Evolutionary conservation across 1,140 invertebrate species (phyloP), one percentile per base, ranked within the genome.

Genomic region (Caerostris darwini): DNA sequence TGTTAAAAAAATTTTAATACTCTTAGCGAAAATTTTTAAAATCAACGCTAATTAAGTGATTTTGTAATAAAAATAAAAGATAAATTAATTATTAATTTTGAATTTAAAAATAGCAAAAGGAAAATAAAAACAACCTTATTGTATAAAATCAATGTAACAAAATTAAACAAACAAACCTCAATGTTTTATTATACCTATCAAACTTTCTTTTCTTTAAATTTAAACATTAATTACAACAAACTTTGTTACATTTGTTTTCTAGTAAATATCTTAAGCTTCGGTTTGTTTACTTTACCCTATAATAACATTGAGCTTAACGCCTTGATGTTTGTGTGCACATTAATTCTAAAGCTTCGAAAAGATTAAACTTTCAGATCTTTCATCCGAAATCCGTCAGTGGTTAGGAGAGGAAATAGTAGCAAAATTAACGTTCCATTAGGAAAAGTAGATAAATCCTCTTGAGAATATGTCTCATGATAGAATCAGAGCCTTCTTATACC

Each of bases 371-470:
- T 53, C 50, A 77, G 34, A 34, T 3, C 14, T 77, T 77, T 12
- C 71, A 77, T 53, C 71, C 34, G 71, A 34, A 77, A 77, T 50
- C 34, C 71, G 12, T 77, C 34, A 77, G 50, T 12, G 71, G 71
- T 77, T 77, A 77, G 71, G 71, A 77, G 71, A 69, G 67, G 19
- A 69, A 69, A 69, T 69, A 69, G 67, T 7, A 5, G 67, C 50
- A 34, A 77, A 77, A 77, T 77, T 77, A 77, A 34, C 34, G 71
- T 77, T 77, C 71, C 71, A 77, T 50, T 77, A 77, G 19, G 71
- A 77, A 77, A 77, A 77, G 34, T 77, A 4, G 50, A 34, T 53
- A 77, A 77, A 77, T 77, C 71, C 71, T 77, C 71, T 34, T 77
- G 71, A 53, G 71, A 77, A 77, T n/a, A 71, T 10, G 34, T 50